Evolutionary conservation across 1,140 invertebrate genomes (phyloP), one percentile per base, ranked within the genome.

Genomic region (Brachionus manjavacas): DNA sequence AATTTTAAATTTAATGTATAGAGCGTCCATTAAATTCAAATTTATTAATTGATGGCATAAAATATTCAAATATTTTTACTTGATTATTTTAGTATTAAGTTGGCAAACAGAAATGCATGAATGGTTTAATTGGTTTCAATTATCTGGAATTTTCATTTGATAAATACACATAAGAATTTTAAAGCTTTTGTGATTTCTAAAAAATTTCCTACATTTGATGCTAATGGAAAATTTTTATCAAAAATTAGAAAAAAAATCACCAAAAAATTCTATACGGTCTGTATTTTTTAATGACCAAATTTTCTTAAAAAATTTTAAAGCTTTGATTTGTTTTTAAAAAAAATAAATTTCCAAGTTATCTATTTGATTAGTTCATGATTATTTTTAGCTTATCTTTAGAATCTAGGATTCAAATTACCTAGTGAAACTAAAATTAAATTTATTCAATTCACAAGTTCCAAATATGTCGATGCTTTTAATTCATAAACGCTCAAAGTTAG

Each of bases 361-460:
- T 60, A 23, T 60, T 60, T 60, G 52, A 8, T 60, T 25, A 60
- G 4, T 31, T 68, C 12, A 28, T 68, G 31, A 68, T 31, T 39
- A 68, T 31, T 68, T 68, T 68, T 68, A 68, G 66, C 31, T 39
- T 68, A 68, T 68, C 66, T 68, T 31, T 68, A 0, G 14, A 68
- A 68, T 68, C 66, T 68, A 68, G 66, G 23, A 68, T 68, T 28
- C 31, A 39, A 31, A 68, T 35, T 68, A 68, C 66, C 66, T 68
- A 68, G 66, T 68, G 25, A 68, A 39, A 68, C 66, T 28, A 60
- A 60, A 60, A 60, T 68, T 31, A 68, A 68, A 68, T 66, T 68
- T 31, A 68, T 68, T 68, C 66, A 35, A 68, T 68, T 68, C 66
- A 68, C 31, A 31, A 68, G 66, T 68, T 68, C 31, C 25, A 68